phyloP scores from a whole-genome alignment of 2,113 vertebrate genomes.

The Sinocyclocheilus anshuiensis region DNA sequence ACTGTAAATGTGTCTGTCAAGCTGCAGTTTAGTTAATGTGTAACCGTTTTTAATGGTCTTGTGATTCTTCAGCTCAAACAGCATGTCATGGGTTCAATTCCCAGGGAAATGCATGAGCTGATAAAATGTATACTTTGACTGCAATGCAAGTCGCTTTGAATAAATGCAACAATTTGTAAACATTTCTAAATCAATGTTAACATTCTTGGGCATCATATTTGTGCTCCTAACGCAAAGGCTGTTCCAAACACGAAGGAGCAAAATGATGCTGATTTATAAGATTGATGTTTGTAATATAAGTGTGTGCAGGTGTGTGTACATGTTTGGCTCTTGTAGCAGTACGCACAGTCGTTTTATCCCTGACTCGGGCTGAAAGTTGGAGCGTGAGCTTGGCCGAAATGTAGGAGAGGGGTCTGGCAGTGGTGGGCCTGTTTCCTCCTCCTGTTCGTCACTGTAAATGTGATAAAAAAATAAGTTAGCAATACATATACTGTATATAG shows the following conservation, averaged over 20 bases:
- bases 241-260: too few relatives aligned
- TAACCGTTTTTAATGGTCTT: neutral
- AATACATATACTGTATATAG: neutral
- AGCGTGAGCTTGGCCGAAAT: constrained; percentile 70
- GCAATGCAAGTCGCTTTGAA: neutral
- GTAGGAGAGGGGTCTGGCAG: constrained; percentile 76
- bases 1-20: neutral
- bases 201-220: neutral
- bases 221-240: neutral
- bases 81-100: neutral
- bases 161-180: neutral
- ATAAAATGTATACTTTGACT: neutral
- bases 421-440: constrained; percentile 80
- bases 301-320: neutral
- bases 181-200: neutral
- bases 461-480: constrained; percentile 24
- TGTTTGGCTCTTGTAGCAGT: constrained; percentile 12
- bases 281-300: neutral
- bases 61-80: neutral
- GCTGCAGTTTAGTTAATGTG: neutral
- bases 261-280: neutral
- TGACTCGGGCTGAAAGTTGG: constrained; percentile 86
- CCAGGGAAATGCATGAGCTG: neutral
- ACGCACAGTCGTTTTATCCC: constrained; percentile 98
- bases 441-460: constrained; percentile 84